phyloP scores from a whole-genome alignment of 2,888 invertebrate genomes.

The Sarcophaga rosellei region DNA sequence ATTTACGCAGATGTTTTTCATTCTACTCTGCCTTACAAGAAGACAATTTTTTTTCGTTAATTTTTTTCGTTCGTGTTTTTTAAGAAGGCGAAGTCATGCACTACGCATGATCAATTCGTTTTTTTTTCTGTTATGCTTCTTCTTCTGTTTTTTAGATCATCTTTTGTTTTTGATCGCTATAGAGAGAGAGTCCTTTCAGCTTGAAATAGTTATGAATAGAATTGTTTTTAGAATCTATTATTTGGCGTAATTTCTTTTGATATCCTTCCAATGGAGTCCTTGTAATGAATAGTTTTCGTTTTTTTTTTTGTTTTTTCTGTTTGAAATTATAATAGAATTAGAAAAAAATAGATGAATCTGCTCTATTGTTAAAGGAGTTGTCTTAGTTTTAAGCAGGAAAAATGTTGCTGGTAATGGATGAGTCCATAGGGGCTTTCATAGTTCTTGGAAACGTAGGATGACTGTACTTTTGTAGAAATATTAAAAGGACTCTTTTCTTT shows the following conservation, averaged over 20 bases:
- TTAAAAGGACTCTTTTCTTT: neutral
- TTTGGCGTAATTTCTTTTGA: conserved; percentile 41
- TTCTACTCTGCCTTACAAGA: neutral
- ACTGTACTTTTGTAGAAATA: neutral
- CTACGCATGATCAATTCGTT: conserved; percentile 69
- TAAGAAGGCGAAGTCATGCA: conserved; percentile 50
- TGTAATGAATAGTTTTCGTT: conserved; percentile 24
- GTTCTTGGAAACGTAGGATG: neutral
- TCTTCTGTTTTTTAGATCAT: conserved; percentile 27
- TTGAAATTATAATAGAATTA: conserved; percentile 57
- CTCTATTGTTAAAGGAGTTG: conserved; percentile 47
- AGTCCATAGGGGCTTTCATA: neutral
- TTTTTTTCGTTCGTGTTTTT: neutral
- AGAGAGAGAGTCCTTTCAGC: conserved; percentile 19
- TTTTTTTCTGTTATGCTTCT: conserved; percentile 48
- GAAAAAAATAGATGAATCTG: conserved; percentile 30
- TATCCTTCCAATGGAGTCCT: conserved; percentile 51
- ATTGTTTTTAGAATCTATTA: conserved; percentile 51
- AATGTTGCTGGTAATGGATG: neutral
- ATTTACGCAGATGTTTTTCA: conserved; percentile 69
- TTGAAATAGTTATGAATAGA: conserved; percentile 7
- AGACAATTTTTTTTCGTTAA: conserved; percentile 11
- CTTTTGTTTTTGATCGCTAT: conserved; percentile 6
- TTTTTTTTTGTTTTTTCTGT: conserved; percentile 34
- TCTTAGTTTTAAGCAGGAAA: conserved; percentile 5